Conservation (phyloP, 1,140 invertebrate genomes). For the Acyrthosiphon pisum region DNA sequence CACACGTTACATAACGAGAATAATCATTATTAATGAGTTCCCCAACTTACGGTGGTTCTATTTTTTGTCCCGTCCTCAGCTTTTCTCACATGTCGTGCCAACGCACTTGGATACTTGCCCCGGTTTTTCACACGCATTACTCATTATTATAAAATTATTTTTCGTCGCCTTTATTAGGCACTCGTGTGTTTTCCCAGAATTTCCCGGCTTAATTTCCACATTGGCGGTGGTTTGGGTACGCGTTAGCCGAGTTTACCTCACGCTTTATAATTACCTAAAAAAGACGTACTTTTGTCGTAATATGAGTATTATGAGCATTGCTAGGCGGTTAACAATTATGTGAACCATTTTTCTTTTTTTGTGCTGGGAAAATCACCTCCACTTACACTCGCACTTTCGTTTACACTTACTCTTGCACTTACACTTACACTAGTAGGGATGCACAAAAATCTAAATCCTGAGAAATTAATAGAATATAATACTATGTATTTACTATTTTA, state of each 20-base stretch:
- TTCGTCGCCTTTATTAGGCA: not conserved
- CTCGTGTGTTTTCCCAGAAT: not conserved
- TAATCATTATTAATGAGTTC: constrained; percentile 10
- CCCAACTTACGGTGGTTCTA: not conserved
- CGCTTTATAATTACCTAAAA: too few species aligned
- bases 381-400: not conserved
- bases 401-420: too few species aligned
- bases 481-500: not conserved
- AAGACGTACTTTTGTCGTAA: too few species aligned
- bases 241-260: not conserved
- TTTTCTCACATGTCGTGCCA: not conserved
- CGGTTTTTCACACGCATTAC: not conserved
- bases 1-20: not conserved
- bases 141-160: constrained; percentile 13
- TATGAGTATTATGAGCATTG: too few species aligned
- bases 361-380: not conserved
- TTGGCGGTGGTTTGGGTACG: not conserved
- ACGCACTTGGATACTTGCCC: not conserved
- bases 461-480: not conserved
- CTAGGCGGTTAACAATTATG: not conserved
- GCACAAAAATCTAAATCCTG: too few species aligned
- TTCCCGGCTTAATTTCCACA: not conserved
- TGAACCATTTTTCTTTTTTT: not conserved
- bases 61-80: not conserved
- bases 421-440: too few species aligned